Percentiles rank a stretch among this genome's conserved stretches.
Evolutionary conservation across 2,888 invertebrate genomes (phyloP).

Genomic region (Drosophila parthenogenetica): DNA sequence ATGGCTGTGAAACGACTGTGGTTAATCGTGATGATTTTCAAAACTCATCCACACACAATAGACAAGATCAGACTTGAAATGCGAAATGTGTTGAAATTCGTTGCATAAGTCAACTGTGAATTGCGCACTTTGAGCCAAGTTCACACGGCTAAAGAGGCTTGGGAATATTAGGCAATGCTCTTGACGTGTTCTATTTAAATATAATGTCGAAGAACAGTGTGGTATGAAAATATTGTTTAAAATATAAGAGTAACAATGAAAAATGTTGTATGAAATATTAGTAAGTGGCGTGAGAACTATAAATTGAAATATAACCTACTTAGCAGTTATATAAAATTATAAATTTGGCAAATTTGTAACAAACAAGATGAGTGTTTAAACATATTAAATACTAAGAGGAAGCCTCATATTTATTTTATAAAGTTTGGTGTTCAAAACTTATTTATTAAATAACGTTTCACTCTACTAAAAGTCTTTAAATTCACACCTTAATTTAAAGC

Average conservation of each 20-base stretch:
- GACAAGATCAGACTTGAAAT: constrained; percentile 11
- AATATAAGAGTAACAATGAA: neutral
- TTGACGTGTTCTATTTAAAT: constrained; percentile 6
- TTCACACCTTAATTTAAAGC: too few species aligned
- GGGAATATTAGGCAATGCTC: constrained; percentile 7
- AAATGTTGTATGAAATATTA: neutral
- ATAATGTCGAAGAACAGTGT: neutral
- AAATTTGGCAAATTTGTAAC: too few species aligned
- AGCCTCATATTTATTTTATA: too few species aligned
- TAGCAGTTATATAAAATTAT: too few species aligned
- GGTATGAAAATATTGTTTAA: too few species aligned
- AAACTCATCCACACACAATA: neutral
- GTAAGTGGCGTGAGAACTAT: neutral
- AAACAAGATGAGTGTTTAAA: too few species aligned
- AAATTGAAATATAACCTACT: too few species aligned
- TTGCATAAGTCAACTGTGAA: constrained; percentile 5
- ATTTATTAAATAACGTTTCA: too few species aligned
- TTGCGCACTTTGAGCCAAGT: constrained; percentile 7
- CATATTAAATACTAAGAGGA: too few species aligned
- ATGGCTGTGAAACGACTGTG: constrained; percentile 10
- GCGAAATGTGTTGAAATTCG: neutral
- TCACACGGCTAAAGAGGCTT: constrained; percentile 19
- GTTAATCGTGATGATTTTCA: constrained; percentile 3
- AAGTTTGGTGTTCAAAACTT: too few species aligned
- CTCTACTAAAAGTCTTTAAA: too few species aligned